Evolutionary conservation across 2,113 vertebrate species (phyloP), one percentile per base, ranked within the genome.

Genomic region (Takifugu bimaculatus): DNA sequence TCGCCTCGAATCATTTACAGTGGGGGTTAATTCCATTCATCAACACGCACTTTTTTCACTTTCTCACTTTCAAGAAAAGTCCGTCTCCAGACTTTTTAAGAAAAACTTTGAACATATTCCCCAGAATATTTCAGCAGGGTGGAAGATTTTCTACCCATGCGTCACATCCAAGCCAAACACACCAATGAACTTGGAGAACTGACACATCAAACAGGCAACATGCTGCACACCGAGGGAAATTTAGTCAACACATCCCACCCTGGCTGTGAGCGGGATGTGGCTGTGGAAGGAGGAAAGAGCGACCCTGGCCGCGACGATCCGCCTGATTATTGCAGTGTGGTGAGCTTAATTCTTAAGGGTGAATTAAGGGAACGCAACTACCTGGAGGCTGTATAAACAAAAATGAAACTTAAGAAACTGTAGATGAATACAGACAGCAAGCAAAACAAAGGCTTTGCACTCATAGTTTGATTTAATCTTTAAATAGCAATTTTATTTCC

Each of bases 111-210:
- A 86, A 83, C 86, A 70, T 85, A 88, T 88, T 90, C 83, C 87
- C 87, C 83, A 85, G 84, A 81, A 88, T 81, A 84, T 83, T 86
- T 82, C 71, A 80, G 71, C 43, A 50, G 72, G 83, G 68, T 85
- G 79, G 79, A 82, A 85, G 84, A 69, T 82, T 90, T 88, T 88
- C 85, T 83, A 82, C 85, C 84, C 70, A 47, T 76, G 79, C 75
- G 74, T 57, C 13, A 25, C 9, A 29, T 86, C 89, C 90, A 92
- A 92, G 72, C 83, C 58, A 89, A 91, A 90, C 65, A 91, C 70
- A 57, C 74, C 63, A 54, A 75, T 83, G 82, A 89, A 89, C 87
- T 82, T 62, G 78, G 83, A 88, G 88, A 90, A 87, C 66, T 69
- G 77, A 80, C 68, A 81, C 86, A 70, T 87, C 83, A 85, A 84